Base-by-base conservation (phyloP, 2,797 vertebrate species). In the Paratrypauchen microcephalus region DNA sequence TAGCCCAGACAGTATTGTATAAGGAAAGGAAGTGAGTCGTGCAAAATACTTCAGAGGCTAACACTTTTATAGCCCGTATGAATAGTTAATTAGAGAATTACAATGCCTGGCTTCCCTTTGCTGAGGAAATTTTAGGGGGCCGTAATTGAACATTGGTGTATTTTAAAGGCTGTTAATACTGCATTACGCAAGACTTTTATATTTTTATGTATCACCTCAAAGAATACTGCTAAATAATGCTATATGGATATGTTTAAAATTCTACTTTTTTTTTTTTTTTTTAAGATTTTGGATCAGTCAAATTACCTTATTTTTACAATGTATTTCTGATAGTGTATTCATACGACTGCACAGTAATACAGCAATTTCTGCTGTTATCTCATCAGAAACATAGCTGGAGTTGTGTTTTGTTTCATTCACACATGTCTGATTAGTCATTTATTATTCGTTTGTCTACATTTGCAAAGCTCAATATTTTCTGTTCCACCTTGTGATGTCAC, bases 31-130 rank as follows among this genome's bases (percentile, higher is more conserved):
- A 64, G 13, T 30, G 63, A 28, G 47, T 50, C 8, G 30, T 67
- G 65, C 21, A 57, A 19, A 67, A 67, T 36, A 18, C n/a, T 56
- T 39, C 48, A 56, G 65, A 16, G 65, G 30, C 18, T 36, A 55
- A 54, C 28, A 56, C 52, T 56, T 67, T 66, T 67, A 56, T 62
- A 69, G 59, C 58, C 32, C 47, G 5, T 54, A 62, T 69, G 59
- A 62, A 60, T 54, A 54, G 68, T 67, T 67, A 67, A 67, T 67
- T 41, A 67, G 32, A 57, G 65, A 67, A 67, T 56, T 24, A 26
- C 36, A 57, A 41, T 41, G 36, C 65, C 54, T 19, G 65, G 52
- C 52, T 21, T 57, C 65, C 12, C 30, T 18, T 21, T 67, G 54
- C 52, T 67, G 11, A 18, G 32, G 16, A 41, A 45, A 45, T 41